Base-by-base conservation (phyloP, 2,113 vertebrate species). In the Sylvietta virens region DNA sequence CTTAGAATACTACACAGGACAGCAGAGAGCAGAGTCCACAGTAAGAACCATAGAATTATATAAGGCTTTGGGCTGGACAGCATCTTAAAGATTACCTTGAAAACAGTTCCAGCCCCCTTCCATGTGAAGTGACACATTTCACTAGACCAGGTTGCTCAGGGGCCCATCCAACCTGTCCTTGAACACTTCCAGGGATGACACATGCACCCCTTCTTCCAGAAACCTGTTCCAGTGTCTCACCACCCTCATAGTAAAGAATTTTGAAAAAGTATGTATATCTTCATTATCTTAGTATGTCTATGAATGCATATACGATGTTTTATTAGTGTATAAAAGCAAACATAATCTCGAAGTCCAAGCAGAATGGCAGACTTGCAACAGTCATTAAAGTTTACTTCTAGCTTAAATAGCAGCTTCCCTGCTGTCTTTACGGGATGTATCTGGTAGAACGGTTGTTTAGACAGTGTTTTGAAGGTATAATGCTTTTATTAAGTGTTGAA, bases 281-380 rank as follows among this genome's bases (percentile, higher is more conserved):
- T 73, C 10, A 1, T 84, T 37, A 51, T 78, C 31, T 65, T 81
- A 33, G 6, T 76, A 44, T 21, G 50, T 56, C 27, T 44, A 0
- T 88, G 39, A 50, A 30, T 92, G 37, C 5, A 2, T 90, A 19
- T 71, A 57, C 84, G 40, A 74, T 40, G 20, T 50, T 91, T 87
- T 72, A 72, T 72, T 77, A 13, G 39, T 3, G 0, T 86, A 40
- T 51, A 40, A 71, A 86, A 83, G 1, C 12, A 83, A 72, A 58
- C 7, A 23, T 73, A 65, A 80, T 65, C 51, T 22, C 1, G 9
- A 96, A 95, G 69, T 93, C 51, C 86, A 94, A 88, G 50, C 51
- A 70, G 35, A 79, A 86, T 90, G 62, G 71, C 76, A 81, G 61
- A 53, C 66, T 81, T n/a, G 56, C 62, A 85, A 44, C 26, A 27